These are phyloP conservation scores for Diachasma alloeum DNA, from an alignment of 1,140 invertebrate species.

Conservation along the genomic window DNA sequence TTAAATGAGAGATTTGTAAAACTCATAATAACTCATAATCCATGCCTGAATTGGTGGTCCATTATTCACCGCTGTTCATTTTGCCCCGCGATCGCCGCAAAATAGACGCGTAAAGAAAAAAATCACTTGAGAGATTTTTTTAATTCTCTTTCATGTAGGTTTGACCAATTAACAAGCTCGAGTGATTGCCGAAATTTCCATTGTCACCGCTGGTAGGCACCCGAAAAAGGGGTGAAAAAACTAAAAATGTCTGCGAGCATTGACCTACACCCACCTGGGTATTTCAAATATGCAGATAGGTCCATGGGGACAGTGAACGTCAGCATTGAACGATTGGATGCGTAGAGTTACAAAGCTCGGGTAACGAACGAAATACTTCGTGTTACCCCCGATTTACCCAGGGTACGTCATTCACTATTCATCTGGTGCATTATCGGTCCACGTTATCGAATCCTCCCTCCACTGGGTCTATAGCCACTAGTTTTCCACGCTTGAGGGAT, in stretches of 20 bases:
- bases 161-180: conserved; percentile 10
- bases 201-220: background rate
- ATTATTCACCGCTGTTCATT: too few relatives aligned
- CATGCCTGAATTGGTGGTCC: too few relatives aligned
- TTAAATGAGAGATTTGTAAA: too few relatives aligned
- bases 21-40: too few relatives aligned
- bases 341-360: background rate
- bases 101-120: too few relatives aligned
- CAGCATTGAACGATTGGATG: conserved; percentile 15
- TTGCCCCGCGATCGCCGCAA: too few relatives aligned
- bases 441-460: conserved; percentile 20
- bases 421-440: conserved; percentile 15
- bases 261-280: background rate
- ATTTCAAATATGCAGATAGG: conserved; percentile 37
- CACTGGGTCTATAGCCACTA: background rate
- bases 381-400: background rate
- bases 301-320: conserved; percentile 4
- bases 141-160: background rate
- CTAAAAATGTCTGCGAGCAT: background rate
- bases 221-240: background rate
- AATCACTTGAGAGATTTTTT: background rate
- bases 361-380: conserved; percentile 16
- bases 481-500: background rate
- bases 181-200: background rate
- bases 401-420: conserved; percentile 21